Conservation (phyloP, 2,113 vertebrate genomes). For the Myotis davidii region DNA sequence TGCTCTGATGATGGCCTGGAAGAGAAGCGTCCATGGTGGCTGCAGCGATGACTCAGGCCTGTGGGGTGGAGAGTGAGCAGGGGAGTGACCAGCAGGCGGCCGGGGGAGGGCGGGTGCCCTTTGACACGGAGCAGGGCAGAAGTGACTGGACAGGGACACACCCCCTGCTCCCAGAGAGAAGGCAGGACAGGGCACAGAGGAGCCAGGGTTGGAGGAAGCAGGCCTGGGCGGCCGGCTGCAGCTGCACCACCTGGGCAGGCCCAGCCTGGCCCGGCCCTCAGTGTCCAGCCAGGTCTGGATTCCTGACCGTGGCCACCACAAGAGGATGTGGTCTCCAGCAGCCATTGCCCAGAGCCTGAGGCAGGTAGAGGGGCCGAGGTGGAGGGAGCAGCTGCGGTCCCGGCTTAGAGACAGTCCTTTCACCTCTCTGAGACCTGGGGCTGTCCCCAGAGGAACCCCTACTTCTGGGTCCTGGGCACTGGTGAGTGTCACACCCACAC, state of each 20-base stretch:
- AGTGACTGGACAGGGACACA: background rate
- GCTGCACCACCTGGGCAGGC: background rate
- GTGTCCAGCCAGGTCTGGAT: background rate
- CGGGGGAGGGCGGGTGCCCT: background rate
- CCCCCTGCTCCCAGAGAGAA: background rate
- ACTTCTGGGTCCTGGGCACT: background rate
- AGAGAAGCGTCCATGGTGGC: background rate
- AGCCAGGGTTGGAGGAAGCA: background rate
- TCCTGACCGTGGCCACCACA: accelerated
- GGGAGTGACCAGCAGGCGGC: background rate
- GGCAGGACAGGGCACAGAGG: background rate
- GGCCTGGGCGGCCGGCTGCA: background rate
- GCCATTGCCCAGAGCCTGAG: background rate
- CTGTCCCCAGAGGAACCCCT: background rate
- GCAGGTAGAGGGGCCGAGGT: background rate
- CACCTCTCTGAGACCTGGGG: background rate
- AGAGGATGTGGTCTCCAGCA: background rate
- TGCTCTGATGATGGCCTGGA: background rate
- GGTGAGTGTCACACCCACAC: background rate
- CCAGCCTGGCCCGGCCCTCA: background rate
- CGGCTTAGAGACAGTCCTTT: background rate
- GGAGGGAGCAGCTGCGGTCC: background rate
- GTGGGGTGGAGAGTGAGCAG: background rate
- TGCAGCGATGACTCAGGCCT: background rate
- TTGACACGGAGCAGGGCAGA: background rate